These are phyloP conservation scores for Arctopsyche grandis DNA, from an alignment of 1,140 invertebrate species.

Conservation along the genomic window DNA sequence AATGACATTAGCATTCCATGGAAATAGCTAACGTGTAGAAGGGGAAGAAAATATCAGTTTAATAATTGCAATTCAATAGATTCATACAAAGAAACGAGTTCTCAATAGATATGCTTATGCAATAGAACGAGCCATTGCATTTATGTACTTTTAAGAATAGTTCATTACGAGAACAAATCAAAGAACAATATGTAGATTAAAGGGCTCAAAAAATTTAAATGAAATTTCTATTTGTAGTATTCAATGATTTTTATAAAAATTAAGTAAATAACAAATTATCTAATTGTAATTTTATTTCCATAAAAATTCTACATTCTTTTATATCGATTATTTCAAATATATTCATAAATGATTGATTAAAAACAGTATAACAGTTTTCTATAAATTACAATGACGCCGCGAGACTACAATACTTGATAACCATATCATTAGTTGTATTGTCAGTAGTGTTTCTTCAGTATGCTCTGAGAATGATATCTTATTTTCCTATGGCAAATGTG, in stretches of 20 bases:
- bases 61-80: neutral
- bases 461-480: constrained; percentile 46
- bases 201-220: too few relatives aligned
- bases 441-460: constrained; percentile 47
- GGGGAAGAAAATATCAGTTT: constrained; percentile 4
- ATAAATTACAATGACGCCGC: constrained; percentile 36
- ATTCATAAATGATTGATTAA: constrained; percentile 34
- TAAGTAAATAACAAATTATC: neutral
- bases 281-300: constrained; percentile 6
- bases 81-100: neutral
- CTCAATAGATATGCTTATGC: neutral
- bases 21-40: constrained; percentile 27
- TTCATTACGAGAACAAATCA: too few relatives aligned
- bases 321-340: constrained; percentile 6
- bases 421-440: constrained; percentile 54
- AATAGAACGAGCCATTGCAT: neutral
- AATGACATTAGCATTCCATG: constrained; percentile 52
- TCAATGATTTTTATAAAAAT: neutral
- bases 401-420: constrained; percentile 51
- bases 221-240: neutral
- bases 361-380: constrained; percentile 35
- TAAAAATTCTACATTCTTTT: constrained; percentile 31
- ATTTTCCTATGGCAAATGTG: constrained; percentile 49
- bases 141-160: too few relatives aligned
- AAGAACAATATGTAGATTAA: too few relatives aligned